Base-by-base conservation (phyloP, 2,888 invertebrate genomes). In the Cheilosia soror region DNA sequence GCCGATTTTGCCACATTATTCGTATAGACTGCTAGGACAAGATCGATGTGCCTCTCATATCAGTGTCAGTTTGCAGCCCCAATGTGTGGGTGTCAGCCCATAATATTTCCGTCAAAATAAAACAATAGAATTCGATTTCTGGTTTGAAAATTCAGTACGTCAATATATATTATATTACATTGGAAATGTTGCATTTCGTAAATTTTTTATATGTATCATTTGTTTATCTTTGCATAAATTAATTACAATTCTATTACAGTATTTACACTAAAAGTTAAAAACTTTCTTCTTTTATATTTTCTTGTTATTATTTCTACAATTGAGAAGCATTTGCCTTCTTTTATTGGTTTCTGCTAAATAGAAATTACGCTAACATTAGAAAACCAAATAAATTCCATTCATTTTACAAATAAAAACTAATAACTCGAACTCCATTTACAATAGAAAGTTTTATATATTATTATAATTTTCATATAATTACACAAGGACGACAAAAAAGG, bases 111-210 rank as follows among this genome's bases (percentile, higher is more conserved):
- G 7, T 9, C 4, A 5, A 33, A 13, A 33, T 37, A 47, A 47
- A 53, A 53, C 2, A n/a, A 31, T 1, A 53, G 13, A 47, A 58
- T 29, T 57, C 25, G 6, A 57, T n/a, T 60, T 51, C 9, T 42
- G 60, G 44, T 75, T 63, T 27, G 33, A 31, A 71, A 69, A 63
- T 71, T 77, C 71, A 82, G 55, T 55, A 77, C 71, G 42, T 53
- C 42, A 47, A 42, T 57, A 72, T 55, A 55, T 27, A 51, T 66
- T 47, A 47, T 83, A 11, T 37, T 37, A 79, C 47, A 72, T 51
- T 71, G 20, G 63, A 84, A 84, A 84, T 84, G 69, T 79, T 71
- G 65, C 79, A 84, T 84, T 84, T 84, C 83, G 40, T 42, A 73
- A 9, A 40, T 60, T 27, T 73, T 68, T 51, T 80, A 20, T 31